Base-by-base conservation (phyloP, 1,140 invertebrate species). In the Drosophila subobscura region DNA sequence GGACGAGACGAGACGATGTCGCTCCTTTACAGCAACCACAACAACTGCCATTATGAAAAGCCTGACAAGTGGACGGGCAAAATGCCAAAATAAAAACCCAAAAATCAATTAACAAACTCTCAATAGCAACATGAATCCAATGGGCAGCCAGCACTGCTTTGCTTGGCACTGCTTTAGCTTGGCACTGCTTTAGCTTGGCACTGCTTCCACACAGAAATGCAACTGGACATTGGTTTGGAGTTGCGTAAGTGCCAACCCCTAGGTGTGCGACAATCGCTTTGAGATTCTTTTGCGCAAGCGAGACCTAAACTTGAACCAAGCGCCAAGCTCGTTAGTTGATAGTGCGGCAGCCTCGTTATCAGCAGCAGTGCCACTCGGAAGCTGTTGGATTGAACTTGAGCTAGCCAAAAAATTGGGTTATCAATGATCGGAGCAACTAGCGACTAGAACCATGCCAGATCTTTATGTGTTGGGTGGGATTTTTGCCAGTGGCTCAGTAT, bases 91-190 rank as follows among this genome's bases (percentile, higher is more conserved):
- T 56, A 77, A 72, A 84, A 80, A 77, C 67, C 60, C 71, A 50
- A 88, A 88, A 79, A 88, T 88, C 83, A 88, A 88, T 88, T 88
- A 88, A 79, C 83, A 78, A 78, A 57, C 67, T 64, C 56, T 68
- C 66, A 60, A 60, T 46, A 33, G 54, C 29, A 59, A 55, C 53
- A 79, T 57, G 44, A 65, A 55, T 57, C 45, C 29, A 50, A 29
- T 46, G 42, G 37, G 23, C 16, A 45, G 63, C 60, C 57, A 22
- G 72, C 83, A 72, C 64, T 66, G 80, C 33, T 3, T 12, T 37
- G 33, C 4, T 5, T 88, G 86, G 78, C 16, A 20, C 16, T 20
- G 16, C 16, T 20, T 20, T 20, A 20, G 16, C 16, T 20, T 0
- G 16, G 16, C 16, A 20, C 16, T 20, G 16, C 16, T 20, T 20